A percentile compares a stretch with the other conserved stretches of the same genome.
Evolutionary conservation across 2,888 invertebrate species (phyloP).

Genomic region (Cataglyphis rosenhaueri): DNA sequence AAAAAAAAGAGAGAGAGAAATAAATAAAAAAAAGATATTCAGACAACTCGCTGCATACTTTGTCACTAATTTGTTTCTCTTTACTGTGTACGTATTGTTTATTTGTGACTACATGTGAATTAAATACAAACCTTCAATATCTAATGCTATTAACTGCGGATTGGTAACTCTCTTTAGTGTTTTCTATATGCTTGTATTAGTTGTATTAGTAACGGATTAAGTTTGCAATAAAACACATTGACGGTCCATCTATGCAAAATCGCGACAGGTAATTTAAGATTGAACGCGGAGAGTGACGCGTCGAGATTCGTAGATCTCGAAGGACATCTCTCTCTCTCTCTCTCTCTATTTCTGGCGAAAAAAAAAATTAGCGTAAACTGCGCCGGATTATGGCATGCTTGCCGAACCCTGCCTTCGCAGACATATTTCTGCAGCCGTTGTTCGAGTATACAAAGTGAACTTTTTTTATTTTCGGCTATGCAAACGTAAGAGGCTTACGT

Average conservation of each 20-base stretch:
- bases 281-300: conserved; percentile 62
- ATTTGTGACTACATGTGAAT: neutral
- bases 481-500: conserved; percentile 44
- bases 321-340: conserved; percentile 47
- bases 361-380: conserved; percentile 33
- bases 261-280: conserved; percentile 69
- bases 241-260: conserved; percentile 56
- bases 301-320: conserved; percentile 55
- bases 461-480: conserved; percentile 39
- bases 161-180: neutral
- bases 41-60: neutral
- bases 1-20: neutral
- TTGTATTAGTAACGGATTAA: conserved; percentile 40
- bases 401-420: neutral
- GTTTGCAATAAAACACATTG: conserved; percentile 43
- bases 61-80: neutral
- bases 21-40: neutral
- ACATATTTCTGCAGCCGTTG: neutral
- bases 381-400: conserved; percentile 35
- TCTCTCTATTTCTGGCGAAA: neutral
- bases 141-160: neutral
- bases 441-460: conserved; percentile 33
- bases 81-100: neutral
- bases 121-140: neutral
- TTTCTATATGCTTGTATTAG: conserved; percentile 13